Conservation (phyloP, 1,140 invertebrate species). For the Heliconius nattereri region DNA sequence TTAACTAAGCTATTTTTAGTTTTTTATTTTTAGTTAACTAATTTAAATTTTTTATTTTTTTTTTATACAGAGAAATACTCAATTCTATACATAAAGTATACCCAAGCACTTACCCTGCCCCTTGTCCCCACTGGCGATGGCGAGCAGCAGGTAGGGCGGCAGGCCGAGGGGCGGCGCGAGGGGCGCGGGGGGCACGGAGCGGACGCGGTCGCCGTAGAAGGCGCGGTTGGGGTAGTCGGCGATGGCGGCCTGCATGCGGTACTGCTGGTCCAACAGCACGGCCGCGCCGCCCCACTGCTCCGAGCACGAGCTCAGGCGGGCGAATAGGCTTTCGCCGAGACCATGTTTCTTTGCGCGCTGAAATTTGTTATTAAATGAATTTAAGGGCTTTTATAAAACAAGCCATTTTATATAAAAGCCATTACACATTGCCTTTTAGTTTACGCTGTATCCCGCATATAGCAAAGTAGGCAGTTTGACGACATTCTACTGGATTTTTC, state of each 20-base stretch:
- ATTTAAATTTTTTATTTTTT: no score
- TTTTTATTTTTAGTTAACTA: no score
- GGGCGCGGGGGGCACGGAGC: constrained; percentile 46
- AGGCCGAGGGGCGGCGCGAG: constrained; percentile 54
- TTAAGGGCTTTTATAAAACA: no score
- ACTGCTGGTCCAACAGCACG: constrained; percentile 88
- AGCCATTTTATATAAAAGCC: no score
- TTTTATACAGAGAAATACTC: no score
- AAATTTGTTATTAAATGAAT: not conserved
- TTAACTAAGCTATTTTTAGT: no score
- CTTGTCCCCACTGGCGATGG: constrained; percentile 82
- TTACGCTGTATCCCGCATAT: no score
- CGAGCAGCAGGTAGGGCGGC: constrained; percentile 82
- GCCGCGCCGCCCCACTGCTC: constrained; percentile 56
- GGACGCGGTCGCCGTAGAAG: constrained; percentile 87
- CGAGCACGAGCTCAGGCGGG: constrained; percentile 77
- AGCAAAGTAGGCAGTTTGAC: no score
- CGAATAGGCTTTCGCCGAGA: constrained; percentile 85
- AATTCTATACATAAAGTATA: no score
- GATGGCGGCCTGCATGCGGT: constrained; percentile 93
- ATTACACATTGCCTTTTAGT: no score
- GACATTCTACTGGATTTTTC: no score
- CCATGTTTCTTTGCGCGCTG: constrained; percentile 83
- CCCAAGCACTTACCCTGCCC: constrained; percentile 55
- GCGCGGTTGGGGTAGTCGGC: constrained; percentile 87